phyloP scores from a whole-genome alignment of 2,888 invertebrate genomes.

The Plagodis dolabraria region DNA sequence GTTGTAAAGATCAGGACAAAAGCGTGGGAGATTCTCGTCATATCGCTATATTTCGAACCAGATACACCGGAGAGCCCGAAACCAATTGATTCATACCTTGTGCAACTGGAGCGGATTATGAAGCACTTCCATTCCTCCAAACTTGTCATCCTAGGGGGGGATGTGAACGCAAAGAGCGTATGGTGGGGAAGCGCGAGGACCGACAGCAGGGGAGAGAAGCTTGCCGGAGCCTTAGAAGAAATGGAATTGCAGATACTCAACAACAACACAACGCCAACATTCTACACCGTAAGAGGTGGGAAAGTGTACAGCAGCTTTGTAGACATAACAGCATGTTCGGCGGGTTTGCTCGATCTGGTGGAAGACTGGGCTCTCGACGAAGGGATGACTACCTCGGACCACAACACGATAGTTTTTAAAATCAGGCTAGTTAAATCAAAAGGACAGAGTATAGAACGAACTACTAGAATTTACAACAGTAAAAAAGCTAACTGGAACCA shows the following conservation, averaged over 20 bases:
- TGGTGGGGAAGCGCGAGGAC: slow-evolving; percentile 4
- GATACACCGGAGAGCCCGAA: background rate
- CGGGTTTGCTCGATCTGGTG: slow-evolving; percentile 18
- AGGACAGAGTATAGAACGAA: background rate
- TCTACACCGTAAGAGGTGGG: slow-evolving; percentile 34
- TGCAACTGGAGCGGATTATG: slow-evolving; percentile 8
- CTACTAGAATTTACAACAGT: background rate
- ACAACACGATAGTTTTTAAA: slow-evolving; percentile 35
- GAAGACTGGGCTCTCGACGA: slow-evolving; percentile 30
- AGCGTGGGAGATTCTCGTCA: background rate
- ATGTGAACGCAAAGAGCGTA: background rate
- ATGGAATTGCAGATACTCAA: slow-evolving; percentile 38
- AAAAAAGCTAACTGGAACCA: slow-evolving; percentile 5
- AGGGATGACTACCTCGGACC: slow-evolving; percentile 34
- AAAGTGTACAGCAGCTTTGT: slow-evolving; percentile 29
- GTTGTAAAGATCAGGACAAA: background rate
- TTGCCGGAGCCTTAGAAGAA: slow-evolving; percentile 22
- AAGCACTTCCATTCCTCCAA: background rate
- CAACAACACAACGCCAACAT: slow-evolving; percentile 37
- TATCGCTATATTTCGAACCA: slow-evolving; percentile 1
- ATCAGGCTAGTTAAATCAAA: slow-evolving; percentile 21
- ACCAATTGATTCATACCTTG: slow-evolving; percentile 21
- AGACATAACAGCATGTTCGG: slow-evolving; percentile 39
- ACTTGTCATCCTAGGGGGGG: background rate
- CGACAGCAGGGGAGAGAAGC: background rate